Base-by-base conservation (phyloP, 2,113 vertebrate species). In the Sebastes schlegelii region DNA sequence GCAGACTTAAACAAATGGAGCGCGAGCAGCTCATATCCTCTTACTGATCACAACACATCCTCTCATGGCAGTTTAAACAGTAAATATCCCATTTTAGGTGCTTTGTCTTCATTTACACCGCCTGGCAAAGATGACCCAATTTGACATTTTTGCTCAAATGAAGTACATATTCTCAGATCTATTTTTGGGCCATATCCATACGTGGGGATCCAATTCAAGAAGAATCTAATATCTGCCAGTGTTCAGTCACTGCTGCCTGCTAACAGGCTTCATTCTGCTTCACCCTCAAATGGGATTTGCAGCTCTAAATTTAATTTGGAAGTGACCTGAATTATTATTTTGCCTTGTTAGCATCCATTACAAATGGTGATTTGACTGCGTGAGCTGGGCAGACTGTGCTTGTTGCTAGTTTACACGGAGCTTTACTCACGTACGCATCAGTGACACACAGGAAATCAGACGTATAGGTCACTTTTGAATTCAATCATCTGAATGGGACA, bases 1-100 rank as follows among this genome's bases (percentile, higher is more conserved):
- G 67, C 58, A 84, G 34, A 74, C 68, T 51, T 26, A 73, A 70
- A 79, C 45, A 40, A 80, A 84, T 63, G 64, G 62, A 55, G 34
- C 61, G 34, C 5, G 5, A 83, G 67, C 67, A 55, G 79, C 86
- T 91, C 88, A 70, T 75, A 68, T 77, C 79, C 63, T 88, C 87
- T 60, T 13, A 81, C 49, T 45, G 23, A 19, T 55, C 61, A 12
- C 16, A 43, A 45, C 14, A 45, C 14, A n/a, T 67, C 26, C n/a
- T 14, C 4, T 10, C 8, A 1, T 6, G 17, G 66, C 62, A 64
- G 40, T 16, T 58, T 40, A 43, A 60, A 9, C 8, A 23, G 14
- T 43, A 21, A 42, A 70, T 21, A n/a, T 51, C 19, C 66, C 1
- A 40, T 70, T 60, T 13, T 7, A 4, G 8, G 16, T 52, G 26